Evolutionary conservation across 2,888 invertebrate genomes (phyloP), one percentile per base, ranked within the genome.

Genomic region (Lasioglossum calceatum): DNA sequence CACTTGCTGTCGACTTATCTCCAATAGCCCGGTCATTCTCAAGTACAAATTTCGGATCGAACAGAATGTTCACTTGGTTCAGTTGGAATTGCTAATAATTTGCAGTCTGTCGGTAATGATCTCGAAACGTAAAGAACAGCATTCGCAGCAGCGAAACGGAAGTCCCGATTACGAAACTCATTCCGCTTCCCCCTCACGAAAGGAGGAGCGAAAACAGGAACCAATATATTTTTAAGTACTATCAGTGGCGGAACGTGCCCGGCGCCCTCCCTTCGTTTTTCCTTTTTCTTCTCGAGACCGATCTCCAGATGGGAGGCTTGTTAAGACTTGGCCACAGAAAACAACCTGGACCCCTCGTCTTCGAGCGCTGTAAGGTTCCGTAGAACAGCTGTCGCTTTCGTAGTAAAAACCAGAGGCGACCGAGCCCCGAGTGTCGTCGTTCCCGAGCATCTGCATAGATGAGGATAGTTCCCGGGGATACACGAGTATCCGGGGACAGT

Each of bases 241-340:
- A 84, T 85, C 84, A 67, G 27, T 74, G 67, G 12, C 14, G 74
- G 78, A 85, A 78, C 85, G 85, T 85, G 86, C 42, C 84, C 19
- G n/a, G n/a, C 58, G n/a, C 54, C 50, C n/a, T 54, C n/a, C n/a
- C 50, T 36, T 73, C 16, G 1, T 44, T 36, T 27, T 14, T 39
- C 47, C 23, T 50, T 50, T 72, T 19, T 42, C 42, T 61, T 64
- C n/a, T 44, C n/a, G 44, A 76, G 82, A 10, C 72, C 79, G 85
- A 90, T 88, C 82, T 87, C 90, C 89, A 89, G 88, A 89, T 89
- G 90, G 84, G n/a, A 42, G 42, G 86, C 87, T 90, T 61, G 88
- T 90, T 90, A 90, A 84, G 71, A 73, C 71, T 61, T 39, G 81
- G 70, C 81, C 79, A 67, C 61, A 54, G 76, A 84, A 81, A 86